Evolutionary conservation across 2,797 vertebrate genomes (phyloP).

Genomic region (Rhabdomys pumilio): DNA sequence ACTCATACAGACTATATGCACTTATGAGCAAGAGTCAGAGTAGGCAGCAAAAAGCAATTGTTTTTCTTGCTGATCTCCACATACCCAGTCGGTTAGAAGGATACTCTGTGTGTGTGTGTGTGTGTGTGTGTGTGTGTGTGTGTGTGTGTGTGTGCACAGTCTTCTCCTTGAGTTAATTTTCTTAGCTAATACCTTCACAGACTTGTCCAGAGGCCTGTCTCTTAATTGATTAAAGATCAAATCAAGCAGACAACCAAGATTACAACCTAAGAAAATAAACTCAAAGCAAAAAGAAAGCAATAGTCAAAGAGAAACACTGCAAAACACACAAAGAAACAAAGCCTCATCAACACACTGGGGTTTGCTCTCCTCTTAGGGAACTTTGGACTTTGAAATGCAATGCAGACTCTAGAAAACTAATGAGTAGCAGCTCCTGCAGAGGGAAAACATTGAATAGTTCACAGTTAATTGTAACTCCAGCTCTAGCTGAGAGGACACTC

Average conservation of each 20-base stretch:
- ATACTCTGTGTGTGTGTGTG: background rate
- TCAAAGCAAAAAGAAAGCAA: background rate
- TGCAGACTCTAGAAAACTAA: background rate
- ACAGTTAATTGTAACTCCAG: background rate
- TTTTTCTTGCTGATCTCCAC: background rate
- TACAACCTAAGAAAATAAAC: background rate
- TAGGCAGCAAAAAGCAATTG: background rate
- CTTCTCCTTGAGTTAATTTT: background rate
- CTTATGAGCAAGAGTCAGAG: background rate
- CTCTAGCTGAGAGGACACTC: background rate
- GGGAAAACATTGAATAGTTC: background rate
- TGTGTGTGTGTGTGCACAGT: too few relatives aligned
- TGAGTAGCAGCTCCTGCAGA: too few relatives aligned
- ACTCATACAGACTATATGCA: background rate
- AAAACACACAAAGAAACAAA: background rate
- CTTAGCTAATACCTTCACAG: background rate
- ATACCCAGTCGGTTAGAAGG: background rate
- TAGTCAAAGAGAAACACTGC: background rate
- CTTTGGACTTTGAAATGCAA: background rate
- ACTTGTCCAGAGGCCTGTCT: background rate
- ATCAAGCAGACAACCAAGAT: background rate
- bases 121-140: too few relatives aligned
- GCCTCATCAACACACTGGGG: background rate
- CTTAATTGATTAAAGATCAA: background rate
- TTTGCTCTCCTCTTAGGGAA: background rate